Evolutionary conservation across 2,888 invertebrate genomes (phyloP).

Genomic region (Amphiduros pacificus): DNA sequence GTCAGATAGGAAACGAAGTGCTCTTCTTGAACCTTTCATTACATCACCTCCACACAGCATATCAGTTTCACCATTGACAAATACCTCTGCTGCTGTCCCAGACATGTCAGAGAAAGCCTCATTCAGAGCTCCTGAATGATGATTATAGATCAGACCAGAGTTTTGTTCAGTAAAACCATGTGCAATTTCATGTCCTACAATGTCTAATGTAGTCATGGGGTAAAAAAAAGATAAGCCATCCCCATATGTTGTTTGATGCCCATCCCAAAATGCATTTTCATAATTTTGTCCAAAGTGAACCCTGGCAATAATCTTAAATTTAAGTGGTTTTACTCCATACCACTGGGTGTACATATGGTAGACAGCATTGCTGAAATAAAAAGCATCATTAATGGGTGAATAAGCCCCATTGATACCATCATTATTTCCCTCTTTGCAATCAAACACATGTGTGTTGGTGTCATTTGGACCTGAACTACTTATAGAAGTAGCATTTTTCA

Average conservation of each 20-base stretch:
- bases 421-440: constrained; percentile 21
- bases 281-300: constrained; percentile 34
- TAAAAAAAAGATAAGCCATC: constrained; percentile 18
- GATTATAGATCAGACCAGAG: constrained; percentile 27
- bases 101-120: constrained; percentile 30
- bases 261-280: constrained; percentile 39
- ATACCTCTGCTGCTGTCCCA: constrained; percentile 32
- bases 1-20: constrained; percentile 33
- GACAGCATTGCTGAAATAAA: constrained; percentile 33
- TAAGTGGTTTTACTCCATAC: constrained; percentile 20
- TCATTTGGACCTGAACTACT: too few species aligned
- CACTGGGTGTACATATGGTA: constrained; percentile 37
- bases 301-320: constrained; percentile 23
- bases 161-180: constrained; percentile 34
- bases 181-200: constrained; percentile 34
- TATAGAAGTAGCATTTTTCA: too few species aligned
- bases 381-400: constrained; percentile 33
- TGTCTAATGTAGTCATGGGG: constrained; percentile 29
- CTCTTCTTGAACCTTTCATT: constrained; percentile 13
- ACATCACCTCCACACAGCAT: constrained; percentile 26
- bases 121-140: constrained; percentile 13
- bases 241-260: constrained; percentile 11
- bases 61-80: constrained; percentile 21
- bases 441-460: constrained; percentile 21
- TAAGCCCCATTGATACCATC: constrained; percentile 29